A percentile compares a stretch with the other conserved stretches of the same genome.
These are phyloP conservation scores for Siniperca knerii DNA, from an alignment of 2,113 vertebrate species.

Conservation along the genomic window DNA sequence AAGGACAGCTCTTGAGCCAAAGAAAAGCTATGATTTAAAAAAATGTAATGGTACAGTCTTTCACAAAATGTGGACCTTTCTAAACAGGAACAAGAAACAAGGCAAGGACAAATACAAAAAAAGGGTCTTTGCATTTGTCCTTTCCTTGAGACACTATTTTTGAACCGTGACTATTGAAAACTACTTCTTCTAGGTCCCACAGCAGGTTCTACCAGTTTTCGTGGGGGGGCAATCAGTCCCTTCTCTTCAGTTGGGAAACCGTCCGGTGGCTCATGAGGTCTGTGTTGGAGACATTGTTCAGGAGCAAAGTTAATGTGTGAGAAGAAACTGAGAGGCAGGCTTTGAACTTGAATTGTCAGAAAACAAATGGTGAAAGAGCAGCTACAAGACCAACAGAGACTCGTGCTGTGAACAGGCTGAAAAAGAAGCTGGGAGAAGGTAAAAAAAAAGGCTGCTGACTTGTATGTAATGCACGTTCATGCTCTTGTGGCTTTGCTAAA, in stretches of 20 bases:
- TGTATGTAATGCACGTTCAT: constrained; percentile 15
- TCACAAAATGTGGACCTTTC: not conserved
- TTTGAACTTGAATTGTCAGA: not conserved
- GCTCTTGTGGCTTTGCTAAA: constrained; percentile 11
- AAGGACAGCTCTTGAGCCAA: not conserved
- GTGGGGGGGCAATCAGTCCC: not conserved
- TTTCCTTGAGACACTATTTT: not conserved
- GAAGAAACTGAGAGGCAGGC: not conserved
- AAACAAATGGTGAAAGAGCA: not conserved
- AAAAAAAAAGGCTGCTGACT: not conserved
- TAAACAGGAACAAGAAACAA: not conserved
- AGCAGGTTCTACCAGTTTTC: not conserved
- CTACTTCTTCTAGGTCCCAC: not conserved
- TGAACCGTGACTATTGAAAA: not conserved
- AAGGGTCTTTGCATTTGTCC: not conserved
- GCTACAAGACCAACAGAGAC: not conserved
- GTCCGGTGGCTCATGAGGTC: not conserved
- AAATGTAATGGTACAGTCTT: not conserved
- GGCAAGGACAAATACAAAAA: not conserved
- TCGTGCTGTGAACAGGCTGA: not conserved
- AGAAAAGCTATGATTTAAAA: not conserved
- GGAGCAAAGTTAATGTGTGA: not conserved
- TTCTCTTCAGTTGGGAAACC: not conserved
- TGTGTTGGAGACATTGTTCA: not conserved
- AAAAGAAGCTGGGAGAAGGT: not conserved